These are phyloP conservation scores for Cisticola juncidis DNA, from an alignment of 2,113 vertebrate species.

Conservation along the genomic window DNA sequence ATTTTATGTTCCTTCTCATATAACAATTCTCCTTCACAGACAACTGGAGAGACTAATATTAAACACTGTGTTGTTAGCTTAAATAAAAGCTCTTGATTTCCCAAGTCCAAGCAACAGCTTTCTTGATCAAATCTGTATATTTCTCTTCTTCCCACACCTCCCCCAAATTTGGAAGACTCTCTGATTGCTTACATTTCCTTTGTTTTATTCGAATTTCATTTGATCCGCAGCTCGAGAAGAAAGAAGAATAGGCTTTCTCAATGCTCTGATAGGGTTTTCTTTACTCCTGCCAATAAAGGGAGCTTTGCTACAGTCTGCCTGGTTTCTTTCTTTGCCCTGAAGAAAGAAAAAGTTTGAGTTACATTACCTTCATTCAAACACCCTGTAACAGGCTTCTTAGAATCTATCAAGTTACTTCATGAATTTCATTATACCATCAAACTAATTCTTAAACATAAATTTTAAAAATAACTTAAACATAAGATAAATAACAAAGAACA, in stretches of 20 bases:
- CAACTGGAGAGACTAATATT: neutral
- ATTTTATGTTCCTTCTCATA: neutral
- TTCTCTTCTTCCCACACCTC: neutral
- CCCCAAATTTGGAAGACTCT: neutral
- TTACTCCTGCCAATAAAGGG: neutral
- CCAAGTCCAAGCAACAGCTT: neutral
- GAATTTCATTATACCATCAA: neutral
- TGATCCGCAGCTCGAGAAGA: neutral
- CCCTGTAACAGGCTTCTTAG: neutral
- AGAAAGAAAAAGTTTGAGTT: neutral
- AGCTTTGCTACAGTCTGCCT: constrained; percentile 13
- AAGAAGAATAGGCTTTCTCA: neutral
- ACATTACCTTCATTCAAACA: neutral
- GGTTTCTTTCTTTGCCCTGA: neutral
- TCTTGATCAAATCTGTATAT: neutral
- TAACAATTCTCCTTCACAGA: neutral
- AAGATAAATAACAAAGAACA: neutral
- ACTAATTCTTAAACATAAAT: neutral
- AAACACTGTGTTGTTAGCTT: neutral
- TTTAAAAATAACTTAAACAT: neutral
- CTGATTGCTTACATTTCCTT: constrained; percentile 24
- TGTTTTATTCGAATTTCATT: neutral
- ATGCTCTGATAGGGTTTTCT: neutral
- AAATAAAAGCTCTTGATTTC: neutral
- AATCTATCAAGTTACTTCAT: neutral